Percentiles rank a stretch among this genome's conserved stretches.
These are phyloP conservation scores for Clarias magur DNA, from an alignment of 2,113 vertebrate species.

Conservation along the genomic window DNA sequence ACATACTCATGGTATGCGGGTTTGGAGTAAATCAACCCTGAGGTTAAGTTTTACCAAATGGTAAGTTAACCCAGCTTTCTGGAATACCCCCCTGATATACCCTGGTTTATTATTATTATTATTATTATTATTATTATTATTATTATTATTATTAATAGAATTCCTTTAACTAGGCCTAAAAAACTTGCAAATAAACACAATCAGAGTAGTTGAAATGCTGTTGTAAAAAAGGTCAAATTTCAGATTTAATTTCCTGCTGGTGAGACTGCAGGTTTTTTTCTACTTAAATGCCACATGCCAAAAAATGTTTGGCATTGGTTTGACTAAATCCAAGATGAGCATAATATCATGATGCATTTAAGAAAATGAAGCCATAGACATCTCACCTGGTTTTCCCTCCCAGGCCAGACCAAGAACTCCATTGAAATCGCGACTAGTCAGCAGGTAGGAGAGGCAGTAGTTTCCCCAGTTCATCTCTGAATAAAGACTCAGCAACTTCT, in stretches of 20 bases:
- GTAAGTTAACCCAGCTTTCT: too few species aligned
- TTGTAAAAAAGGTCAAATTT: neutral
- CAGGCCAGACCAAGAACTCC: slow-evolving; percentile 79
- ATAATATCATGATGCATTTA: neutral
- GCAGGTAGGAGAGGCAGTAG: slow-evolving; percentile 79
- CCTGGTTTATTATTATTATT: too few species aligned
- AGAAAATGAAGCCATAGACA: neutral
- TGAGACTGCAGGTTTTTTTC: neutral
- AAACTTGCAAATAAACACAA: neutral
- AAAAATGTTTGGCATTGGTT: neutral
- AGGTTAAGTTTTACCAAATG: too few species aligned
- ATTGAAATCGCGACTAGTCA: slow-evolving; percentile 79
- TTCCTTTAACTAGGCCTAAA: neutral
- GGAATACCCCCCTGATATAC: too few species aligned
- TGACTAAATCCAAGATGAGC: neutral
- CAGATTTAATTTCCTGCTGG: neutral
- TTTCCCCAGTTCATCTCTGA: slow-evolving; percentile 75
- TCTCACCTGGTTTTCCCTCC: slow-evolving; percentile 75
- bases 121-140: too few species aligned
- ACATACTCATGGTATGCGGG: too few species aligned
- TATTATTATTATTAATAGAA: too few species aligned
- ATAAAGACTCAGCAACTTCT: slow-evolving; percentile 77
- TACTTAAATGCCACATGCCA: neutral
- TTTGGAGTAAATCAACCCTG: too few species aligned
- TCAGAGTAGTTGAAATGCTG: too few species aligned